phyloP scores from a whole-genome alignment of 2,113 vertebrate genomes.

The Neolamprologus cancellatus region DNA sequence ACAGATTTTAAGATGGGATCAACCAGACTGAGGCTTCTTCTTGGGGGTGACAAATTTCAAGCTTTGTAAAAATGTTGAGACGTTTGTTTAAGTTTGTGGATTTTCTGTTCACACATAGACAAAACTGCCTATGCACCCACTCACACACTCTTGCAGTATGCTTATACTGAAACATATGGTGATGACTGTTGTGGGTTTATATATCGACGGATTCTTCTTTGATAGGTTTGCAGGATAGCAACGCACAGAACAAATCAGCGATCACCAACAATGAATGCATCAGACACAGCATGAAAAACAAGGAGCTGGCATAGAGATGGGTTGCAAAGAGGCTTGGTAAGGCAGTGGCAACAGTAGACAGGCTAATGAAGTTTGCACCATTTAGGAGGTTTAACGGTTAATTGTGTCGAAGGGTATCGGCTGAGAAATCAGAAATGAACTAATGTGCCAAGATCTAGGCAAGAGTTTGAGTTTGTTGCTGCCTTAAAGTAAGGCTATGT shows the following conservation, averaged over 20 bases:
- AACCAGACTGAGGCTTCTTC: constrained; percentile 33
- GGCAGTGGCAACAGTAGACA: neutral
- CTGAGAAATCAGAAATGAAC: neutral
- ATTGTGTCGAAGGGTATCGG: neutral
- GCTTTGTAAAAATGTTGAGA: constrained; percentile 30
- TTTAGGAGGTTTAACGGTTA: neutral
- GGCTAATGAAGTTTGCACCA: neutral
- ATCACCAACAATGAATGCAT: neutral
- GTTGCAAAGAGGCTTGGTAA: neutral
- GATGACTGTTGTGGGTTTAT: neutral
- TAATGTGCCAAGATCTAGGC: neutral
- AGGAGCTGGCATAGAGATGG: neutral
- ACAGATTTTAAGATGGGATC: neutral
- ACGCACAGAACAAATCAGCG: neutral
- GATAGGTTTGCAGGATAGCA: neutral
- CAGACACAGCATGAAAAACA: neutral
- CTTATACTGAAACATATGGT: neutral
- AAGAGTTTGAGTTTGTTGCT: neutral
- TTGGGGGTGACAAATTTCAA: constrained; percentile 42
- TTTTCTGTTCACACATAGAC: neutral
- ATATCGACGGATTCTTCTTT: neutral
- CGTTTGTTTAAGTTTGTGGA: neutral
- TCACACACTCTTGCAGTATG: neutral
- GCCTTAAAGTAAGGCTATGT: neutral
- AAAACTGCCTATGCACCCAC: neutral